Evolutionary conservation across 2,113 vertebrate genomes (phyloP).

Genomic region (Hemiscyllium ocellatum): DNA sequence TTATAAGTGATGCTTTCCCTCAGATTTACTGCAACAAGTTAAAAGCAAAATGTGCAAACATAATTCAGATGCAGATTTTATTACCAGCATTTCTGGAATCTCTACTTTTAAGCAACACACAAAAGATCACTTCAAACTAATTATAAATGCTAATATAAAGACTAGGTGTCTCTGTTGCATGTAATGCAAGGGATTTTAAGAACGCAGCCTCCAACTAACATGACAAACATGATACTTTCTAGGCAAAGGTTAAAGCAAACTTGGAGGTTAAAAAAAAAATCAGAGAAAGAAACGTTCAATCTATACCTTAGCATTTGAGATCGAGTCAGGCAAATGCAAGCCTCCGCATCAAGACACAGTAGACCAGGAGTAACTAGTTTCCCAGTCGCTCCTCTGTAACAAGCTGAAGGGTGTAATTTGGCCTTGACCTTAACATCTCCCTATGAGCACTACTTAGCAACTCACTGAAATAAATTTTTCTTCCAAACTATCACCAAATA

Average conservation of each 20-base stretch:
- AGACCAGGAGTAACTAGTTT: too few relatives aligned
- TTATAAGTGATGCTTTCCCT: background rate
- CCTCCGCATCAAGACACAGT: too few relatives aligned
- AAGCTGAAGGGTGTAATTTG: too few relatives aligned
- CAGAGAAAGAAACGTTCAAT: too few relatives aligned
- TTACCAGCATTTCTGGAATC: background rate
- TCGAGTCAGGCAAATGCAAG: too few relatives aligned
- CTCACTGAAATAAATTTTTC: background rate
- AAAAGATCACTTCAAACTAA: background rate
- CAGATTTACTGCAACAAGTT: background rate
- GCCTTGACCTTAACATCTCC: too few relatives aligned
- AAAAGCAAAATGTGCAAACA: background rate
- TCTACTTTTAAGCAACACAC: background rate
- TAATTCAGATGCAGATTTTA: too few relatives aligned
- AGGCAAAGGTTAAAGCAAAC: background rate
- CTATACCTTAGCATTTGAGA: too few relatives aligned
- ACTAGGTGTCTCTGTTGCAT: background rate
- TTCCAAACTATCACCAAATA: too few relatives aligned
- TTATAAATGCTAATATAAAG: background rate
- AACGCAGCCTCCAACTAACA: background rate
- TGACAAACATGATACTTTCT: background rate
- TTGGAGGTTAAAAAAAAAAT: background rate
- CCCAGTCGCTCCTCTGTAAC: too few relatives aligned
- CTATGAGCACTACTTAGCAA: background rate
- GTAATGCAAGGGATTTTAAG: too few relatives aligned